Evolutionary conservation across 2,888 invertebrate genomes (phyloP).

Genomic region (Clunio marinus): DNA sequence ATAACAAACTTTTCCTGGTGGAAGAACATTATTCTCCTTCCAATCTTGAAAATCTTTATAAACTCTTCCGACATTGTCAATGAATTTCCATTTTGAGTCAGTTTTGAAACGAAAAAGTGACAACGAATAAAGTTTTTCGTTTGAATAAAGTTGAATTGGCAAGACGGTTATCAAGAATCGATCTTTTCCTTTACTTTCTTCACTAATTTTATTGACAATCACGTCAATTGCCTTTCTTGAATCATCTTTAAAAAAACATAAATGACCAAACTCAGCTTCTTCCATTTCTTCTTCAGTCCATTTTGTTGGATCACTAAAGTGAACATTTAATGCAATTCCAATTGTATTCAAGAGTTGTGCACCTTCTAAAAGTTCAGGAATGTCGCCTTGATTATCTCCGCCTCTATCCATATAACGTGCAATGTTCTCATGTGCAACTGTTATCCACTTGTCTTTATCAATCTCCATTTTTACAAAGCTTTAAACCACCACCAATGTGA

Average conservation of each 20-base stretch:
- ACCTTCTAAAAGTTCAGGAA: conserved; percentile 30
- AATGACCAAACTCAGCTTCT: conserved; percentile 27
- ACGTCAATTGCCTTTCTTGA: conserved; percentile 32
- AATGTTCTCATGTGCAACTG: conserved; percentile 30
- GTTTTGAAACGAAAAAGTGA: conserved; percentile 28
- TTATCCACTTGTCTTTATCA: conserved; percentile 33
- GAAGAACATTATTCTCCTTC: conserved; percentile 29
- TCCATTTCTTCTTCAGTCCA: conserved; percentile 35
- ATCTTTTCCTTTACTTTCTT: conserved; percentile 25
- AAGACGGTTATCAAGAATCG: conserved; percentile 17
- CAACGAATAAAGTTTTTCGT: conserved; percentile 28
- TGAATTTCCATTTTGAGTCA: conserved; percentile 19
- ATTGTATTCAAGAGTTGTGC: conserved; percentile 27
- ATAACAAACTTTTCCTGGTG: conserved; percentile 28
- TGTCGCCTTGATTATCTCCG: conserved; percentile 25
- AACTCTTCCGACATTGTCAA: conserved; percentile 23
- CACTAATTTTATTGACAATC: conserved; percentile 22
- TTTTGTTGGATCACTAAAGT: conserved; percentile 35
- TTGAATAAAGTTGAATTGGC: conserved; percentile 33
- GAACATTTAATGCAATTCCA: conserved; percentile 33
- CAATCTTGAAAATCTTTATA: conserved; percentile 27
- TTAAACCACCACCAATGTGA: conserved; percentile 32
- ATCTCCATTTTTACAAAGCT: conserved; percentile 31
- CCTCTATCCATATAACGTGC: conserved; percentile 32
- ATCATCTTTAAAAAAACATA: conserved; percentile 33